Evolutionary conservation across 2,113 vertebrate species (phyloP), one percentile per base, ranked within the genome.

Genomic region (Cromileptes altivelis): DNA sequence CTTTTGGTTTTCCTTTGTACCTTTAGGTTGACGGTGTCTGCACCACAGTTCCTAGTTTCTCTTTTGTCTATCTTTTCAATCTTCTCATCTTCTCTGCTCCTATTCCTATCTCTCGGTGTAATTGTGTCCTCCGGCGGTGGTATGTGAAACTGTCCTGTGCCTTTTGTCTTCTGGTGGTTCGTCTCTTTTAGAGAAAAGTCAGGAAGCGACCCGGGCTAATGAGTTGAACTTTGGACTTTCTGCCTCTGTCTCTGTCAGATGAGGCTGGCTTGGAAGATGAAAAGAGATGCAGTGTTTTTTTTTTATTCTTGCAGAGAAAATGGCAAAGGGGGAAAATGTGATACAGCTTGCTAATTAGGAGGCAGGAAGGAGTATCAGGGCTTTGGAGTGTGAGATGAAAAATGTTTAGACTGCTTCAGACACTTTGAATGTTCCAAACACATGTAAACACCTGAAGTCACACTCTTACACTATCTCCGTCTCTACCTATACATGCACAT

Each of bases 151-250:
- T 50, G 53, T 72, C 73, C 60, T 27, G 72, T 50, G 27, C 55
- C 70, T 69, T 83, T 80, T 75, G 80, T 91, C 72, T 27, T 77
- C 76, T 73, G 78, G 72, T 56, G 80, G 56, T 74, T 85, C n/a
- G 23, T 78, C 33, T 65, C 57, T 81, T 92, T 89, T 89, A 78
- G 91, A 90, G 92, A 96, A 94, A 94, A 93, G 95, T 94, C 94
- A 95, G 96, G 96, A 98, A 97, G 94, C 97, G 95, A 96, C 95
- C 96, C 72, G 87, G 92, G 93, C 92, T 96, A 94, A 96, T 95
- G 96, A 96, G 74, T 95, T 97, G 92, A 94, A 89, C 97, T 97
- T 95, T 97, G 96, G 95, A 96, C 95, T 92, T 92, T 93, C 95
- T 93, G 84, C 75, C 60, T 84, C 94, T 82, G 86, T 95, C 80